Evolutionary conservation across 2,113 vertebrate species (phyloP).

Genomic region (human (Homo sapiens)): GRCh38 chr11:603501-604000

Average conservation of each 20-base stretch:
- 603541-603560: no score
- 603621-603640: no score
- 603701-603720: fast-evolving
- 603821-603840: not conserved
- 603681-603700: fast-evolving
- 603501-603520: no score
- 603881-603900: not conserved
- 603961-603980: not conserved
- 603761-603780: not conserved
- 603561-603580: no score
- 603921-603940: not conserved
- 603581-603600: no score
- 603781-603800: not conserved
- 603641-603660: not conserved
- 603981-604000: not conserved
- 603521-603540: no score
- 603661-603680: not conserved
- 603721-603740: not conserved
- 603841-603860: not conserved
- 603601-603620: no score
- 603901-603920: not conserved
- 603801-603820: not conserved
- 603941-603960: not conserved
- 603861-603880: not conserved
- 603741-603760: not conserved